phyloP scores from a whole-genome alignment of 2,113 vertebrate genomes.

The Corynorhinus townsendii region DNA sequence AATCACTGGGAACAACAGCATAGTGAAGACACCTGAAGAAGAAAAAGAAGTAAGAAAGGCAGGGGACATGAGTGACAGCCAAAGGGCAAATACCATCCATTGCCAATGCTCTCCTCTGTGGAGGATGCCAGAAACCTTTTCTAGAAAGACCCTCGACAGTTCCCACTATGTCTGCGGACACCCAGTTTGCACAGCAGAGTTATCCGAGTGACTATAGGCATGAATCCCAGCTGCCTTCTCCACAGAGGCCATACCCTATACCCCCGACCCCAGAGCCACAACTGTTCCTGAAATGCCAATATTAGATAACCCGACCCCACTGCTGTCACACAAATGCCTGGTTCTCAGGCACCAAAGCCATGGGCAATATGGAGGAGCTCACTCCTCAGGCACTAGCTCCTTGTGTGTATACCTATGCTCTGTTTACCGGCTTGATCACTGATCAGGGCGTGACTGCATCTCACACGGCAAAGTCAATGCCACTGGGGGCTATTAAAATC shows the following conservation, averaged over 20 bases:
- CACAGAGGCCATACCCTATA: background rate
- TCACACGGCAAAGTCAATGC: background rate
- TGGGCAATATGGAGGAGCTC: background rate
- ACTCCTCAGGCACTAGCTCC: background rate
- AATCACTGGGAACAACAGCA: background rate
- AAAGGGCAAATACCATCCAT: background rate
- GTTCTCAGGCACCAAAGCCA: background rate
- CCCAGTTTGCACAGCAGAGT: background rate
- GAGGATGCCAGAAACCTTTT: background rate
- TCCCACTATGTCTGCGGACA: rapidly evolving
- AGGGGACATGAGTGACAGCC: background rate
- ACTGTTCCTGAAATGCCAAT: background rate
- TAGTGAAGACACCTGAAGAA: background rate
- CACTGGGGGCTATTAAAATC: background rate
- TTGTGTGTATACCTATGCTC: background rate
- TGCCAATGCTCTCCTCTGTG: no score
- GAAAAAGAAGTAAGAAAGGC: background rate
- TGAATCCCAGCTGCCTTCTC: background rate
- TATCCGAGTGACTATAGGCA: background rate
- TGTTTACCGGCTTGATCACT: background rate
- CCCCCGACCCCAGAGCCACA: background rate
- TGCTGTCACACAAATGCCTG: background rate
- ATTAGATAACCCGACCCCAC: background rate
- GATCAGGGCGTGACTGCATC: background rate
- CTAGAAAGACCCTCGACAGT: background rate